Evolutionary conservation across 2,113 vertebrate genomes (phyloP).

Genomic region (Brachypteracias leptosomus): DNA sequence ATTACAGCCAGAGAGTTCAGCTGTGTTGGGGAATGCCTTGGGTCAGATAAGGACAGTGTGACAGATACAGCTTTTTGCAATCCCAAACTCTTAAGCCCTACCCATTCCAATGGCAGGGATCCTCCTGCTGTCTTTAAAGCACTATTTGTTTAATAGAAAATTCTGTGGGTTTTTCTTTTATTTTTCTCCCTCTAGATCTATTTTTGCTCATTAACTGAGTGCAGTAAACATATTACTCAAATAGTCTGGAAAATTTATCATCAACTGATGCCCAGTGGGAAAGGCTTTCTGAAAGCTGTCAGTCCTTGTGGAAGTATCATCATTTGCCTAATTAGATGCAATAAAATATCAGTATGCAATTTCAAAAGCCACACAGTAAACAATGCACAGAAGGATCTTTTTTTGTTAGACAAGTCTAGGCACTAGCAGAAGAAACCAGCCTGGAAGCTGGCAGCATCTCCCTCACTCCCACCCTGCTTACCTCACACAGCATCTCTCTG

Average conservation of each 20-base stretch:
- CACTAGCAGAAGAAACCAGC: not conserved
- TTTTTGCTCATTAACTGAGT: not conserved
- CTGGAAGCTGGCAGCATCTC: rapidly evolving
- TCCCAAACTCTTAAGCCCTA: not conserved
- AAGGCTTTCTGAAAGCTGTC: not conserved
- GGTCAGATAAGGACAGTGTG: not conserved
- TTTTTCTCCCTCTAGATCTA: not conserved
- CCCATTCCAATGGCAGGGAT: not conserved
- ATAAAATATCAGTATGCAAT: not conserved
- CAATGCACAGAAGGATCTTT: not conserved
- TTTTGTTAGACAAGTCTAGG: not conserved
- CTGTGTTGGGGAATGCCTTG: not conserved
- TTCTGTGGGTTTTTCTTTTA: rapidly evolving
- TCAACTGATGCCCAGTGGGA: not conserved
- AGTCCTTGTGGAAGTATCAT: not conserved
- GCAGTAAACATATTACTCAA: not conserved
- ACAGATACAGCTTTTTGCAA: not conserved
- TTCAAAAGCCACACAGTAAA: not conserved
- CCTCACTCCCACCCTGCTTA: not conserved
- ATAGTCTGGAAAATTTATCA: not conserved
- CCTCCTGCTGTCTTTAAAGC: not conserved
- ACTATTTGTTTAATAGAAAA: not conserved
- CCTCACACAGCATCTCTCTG: not conserved
- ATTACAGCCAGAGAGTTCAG: not conserved
- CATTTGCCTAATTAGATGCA: not conserved